phyloP scores from a whole-genome alignment of 2,888 invertebrate species.

The Sphinx pinastri region DNA sequence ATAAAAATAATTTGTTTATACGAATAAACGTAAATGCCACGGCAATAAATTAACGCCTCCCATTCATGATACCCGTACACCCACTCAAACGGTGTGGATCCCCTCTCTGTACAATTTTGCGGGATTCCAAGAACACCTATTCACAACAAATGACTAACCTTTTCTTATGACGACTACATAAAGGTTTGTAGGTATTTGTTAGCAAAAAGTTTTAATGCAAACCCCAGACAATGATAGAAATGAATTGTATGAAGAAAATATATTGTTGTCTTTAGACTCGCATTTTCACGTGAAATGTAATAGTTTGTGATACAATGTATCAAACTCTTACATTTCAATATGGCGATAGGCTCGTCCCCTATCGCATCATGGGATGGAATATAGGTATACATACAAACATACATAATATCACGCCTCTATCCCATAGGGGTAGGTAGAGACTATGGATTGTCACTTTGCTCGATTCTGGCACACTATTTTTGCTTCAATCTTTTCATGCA shows the following conservation, averaged over 20 bases:
- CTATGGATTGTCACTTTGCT: too few relatives aligned
- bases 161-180: slow-evolving; percentile 26
- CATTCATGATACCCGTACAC: slow-evolving; percentile 65
- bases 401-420: too few relatives aligned
- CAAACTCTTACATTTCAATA: too few relatives aligned
- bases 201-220: slow-evolving; percentile 15
- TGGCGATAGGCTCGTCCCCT: too few relatives aligned
- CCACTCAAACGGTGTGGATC: slow-evolving; percentile 69
- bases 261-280: not conserved
- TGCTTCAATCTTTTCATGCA: too few relatives aligned
- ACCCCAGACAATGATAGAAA: not conserved
- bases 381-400: too few relatives aligned
- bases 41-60: slow-evolving; percentile 78
- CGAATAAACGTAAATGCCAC: slow-evolving; percentile 53
- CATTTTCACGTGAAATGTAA: not conserved
- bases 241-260: not conserved
- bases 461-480: too few relatives aligned
- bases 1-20: slow-evolving; percentile 30
- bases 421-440: too few relatives aligned
- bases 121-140: slow-evolving; percentile 63
- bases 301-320: too few relatives aligned
- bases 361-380: too few relatives aligned
- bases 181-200: slow-evolving; percentile 7
- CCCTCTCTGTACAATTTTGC: slow-evolving; percentile 65
- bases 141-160: slow-evolving; percentile 43